Evolutionary conservation across 2,888 invertebrate genomes (phyloP).

Genomic region (Miltochrista miniata): DNA sequence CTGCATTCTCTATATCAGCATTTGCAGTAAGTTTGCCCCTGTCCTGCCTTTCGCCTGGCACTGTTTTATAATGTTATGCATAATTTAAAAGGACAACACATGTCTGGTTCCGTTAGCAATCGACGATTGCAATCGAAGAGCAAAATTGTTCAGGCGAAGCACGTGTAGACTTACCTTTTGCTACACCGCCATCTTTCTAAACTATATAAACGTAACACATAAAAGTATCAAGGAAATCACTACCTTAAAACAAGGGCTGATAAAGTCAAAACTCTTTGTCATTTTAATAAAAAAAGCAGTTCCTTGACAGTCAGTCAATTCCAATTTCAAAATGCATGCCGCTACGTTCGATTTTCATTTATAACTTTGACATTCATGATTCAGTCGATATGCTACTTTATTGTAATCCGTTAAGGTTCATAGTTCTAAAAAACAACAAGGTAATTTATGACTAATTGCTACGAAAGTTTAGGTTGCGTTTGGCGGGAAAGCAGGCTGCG

Average conservation of each 20-base stretch:
- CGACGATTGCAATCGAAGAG: slow-evolving; percentile 51
- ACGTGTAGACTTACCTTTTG: slow-evolving; percentile 61
- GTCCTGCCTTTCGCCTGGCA: slow-evolving; percentile 13
- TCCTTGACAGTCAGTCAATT: slow-evolving; percentile 20
- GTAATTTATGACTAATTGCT: slow-evolving; percentile 15
- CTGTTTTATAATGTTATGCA: slow-evolving; percentile 23
- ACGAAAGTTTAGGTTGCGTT: slow-evolving; percentile 11
- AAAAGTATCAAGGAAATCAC: slow-evolving; percentile 7
- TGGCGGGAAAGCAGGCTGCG: slow-evolving; percentile 56
- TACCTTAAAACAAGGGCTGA: background rate
- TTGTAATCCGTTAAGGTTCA: slow-evolving; percentile 13
- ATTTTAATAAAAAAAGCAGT: background rate
- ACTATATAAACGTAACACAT: slow-evolving; percentile 12
- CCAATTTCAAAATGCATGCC: slow-evolving; percentile 22
- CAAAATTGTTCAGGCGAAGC: slow-evolving; percentile 55
- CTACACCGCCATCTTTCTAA: slow-evolving; percentile 26
- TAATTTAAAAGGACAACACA: slow-evolving; percentile 46
- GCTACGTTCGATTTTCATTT: slow-evolving; percentile 18
- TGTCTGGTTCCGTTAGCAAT: slow-evolving; percentile 62
- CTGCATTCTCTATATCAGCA: background rate
- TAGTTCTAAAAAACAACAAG: slow-evolving; percentile 13
- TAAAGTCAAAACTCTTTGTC: slow-evolving; percentile 3
- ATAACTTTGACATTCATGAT: background rate
- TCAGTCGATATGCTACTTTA: slow-evolving; percentile 4
- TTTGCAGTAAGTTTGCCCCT: background rate